Conservation (phyloP, 1,140 invertebrate species). For the Centruroides sculpturatus region DNA sequence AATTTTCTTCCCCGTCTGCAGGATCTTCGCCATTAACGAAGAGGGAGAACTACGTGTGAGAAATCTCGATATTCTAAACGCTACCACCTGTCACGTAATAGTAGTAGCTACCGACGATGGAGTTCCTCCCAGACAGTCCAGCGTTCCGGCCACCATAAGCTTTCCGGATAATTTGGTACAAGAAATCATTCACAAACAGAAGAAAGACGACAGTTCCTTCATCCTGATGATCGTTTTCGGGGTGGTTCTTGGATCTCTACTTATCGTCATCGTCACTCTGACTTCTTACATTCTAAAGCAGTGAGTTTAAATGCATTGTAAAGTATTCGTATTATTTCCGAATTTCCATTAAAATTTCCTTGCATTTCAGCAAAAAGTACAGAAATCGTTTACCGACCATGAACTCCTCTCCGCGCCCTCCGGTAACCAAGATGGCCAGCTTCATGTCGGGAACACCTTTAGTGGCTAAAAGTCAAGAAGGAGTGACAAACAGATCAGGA, state of each 20-base stretch:
- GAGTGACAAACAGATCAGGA: neutral
- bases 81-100: conserved; percentile 48
- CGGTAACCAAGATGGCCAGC: conserved; percentile 20
- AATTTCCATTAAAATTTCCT: neutral
- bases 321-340: too few species aligned
- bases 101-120: conserved; percentile 66
- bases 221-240: conserved; percentile 52
- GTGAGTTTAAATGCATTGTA: conserved; percentile 1
- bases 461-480: neutral
- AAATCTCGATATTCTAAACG: conserved; percentile 33
- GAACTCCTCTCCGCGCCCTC: conserved; percentile 14
- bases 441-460: conserved; percentile 14
- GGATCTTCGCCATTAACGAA: conserved; percentile 36
- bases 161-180: conserved; percentile 32
- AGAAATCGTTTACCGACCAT: conserved; percentile 19
- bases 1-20: conserved; percentile 10
- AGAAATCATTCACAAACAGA: conserved; percentile 4
- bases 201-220: conserved; percentile 26
- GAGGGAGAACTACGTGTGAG: conserved; percentile 34
- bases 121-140: conserved; percentile 48
- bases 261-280: conserved; percentile 52
- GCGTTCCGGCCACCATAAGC: conserved; percentile 58
- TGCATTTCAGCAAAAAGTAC: conserved; percentile 21
- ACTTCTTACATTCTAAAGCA: conserved; percentile 59
- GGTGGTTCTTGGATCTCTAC: conserved; percentile 49